Evolutionary conservation across 2,113 vertebrate genomes (phyloP), one percentile per base, ranked within the genome.

Genomic region (Phalacrocorax carbo): DNA sequence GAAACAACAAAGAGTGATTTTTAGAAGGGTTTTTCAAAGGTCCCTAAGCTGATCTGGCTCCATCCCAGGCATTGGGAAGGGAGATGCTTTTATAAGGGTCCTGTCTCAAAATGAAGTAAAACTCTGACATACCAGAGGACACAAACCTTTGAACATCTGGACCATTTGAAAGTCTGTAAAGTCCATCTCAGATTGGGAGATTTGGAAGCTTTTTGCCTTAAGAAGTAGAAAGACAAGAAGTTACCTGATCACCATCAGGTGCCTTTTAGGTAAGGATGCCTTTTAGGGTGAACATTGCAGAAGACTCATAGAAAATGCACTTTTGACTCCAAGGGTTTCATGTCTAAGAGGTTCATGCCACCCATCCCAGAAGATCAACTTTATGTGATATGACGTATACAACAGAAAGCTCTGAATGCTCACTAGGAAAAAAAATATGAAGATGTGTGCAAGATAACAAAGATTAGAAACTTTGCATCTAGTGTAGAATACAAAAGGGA

Each of bases 61-160:
- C 29, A 20, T 23, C 19, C 9, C 13, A 17, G n/a, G 46, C n/a
- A 55, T 0, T 6, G n/a, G 52, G 9, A 36, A 0, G 1, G 12
- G 17, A 40, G 34, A n/a, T 40, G 38, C 29, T 19, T 23, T 23
- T 77, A 22, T 46, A 69, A 62, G 14, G 19, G 8, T 83, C 16
- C 17, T 46, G 20, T 52, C 38, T 93, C 16, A 38, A 77, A 78
- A 51, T 21, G 36, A 62, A 70, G 34, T 1, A 58, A 88, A 69
- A 52, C 10, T 5, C 15, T 57, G 4, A 30, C 29, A 22, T n/a
- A 29, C 26, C 5, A 23, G 11, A 51, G 23, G 13, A 38, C 4
- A 34, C 25, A 71, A 88, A 30, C 3, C 19, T 70, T 76, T 44
- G 15, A 49, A 13, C n/a, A 51, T 22, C 36, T 64, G 62, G 11